These are phyloP conservation scores for Acrocephalus scirpaceus DNA, from an alignment of 2,797 vertebrate genomes.

Conservation along the genomic window DNA sequence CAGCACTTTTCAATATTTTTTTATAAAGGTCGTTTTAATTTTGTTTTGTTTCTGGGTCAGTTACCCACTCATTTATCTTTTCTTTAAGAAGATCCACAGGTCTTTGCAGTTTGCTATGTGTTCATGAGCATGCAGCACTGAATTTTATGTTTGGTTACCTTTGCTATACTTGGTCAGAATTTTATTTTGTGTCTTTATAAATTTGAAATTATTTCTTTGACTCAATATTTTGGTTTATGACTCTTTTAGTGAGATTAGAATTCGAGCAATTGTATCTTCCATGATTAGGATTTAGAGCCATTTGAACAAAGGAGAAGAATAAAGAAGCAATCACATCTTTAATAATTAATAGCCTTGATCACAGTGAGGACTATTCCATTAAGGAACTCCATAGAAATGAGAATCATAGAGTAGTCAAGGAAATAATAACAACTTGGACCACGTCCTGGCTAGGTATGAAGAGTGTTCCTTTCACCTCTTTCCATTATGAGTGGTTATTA, in stretches of 20 bases:
- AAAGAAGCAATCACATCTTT: not conserved
- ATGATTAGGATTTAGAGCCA: not conserved
- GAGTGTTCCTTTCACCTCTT: not conserved
- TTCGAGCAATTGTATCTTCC: not conserved
- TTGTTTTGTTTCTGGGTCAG: not conserved
- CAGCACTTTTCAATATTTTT: not conserved
- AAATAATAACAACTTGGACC: not conserved
- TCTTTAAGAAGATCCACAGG: not conserved
- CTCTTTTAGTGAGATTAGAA: not conserved
- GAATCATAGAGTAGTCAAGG: not conserved
- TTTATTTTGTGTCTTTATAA: not conserved
- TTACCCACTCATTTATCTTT: not conserved
- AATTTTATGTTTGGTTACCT: not conserved
- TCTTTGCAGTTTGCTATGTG: not conserved
- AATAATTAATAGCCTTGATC: not conserved
- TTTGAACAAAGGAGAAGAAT: not conserved
- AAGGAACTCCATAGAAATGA: not conserved
- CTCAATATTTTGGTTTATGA: not conserved
- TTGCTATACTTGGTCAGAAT: not conserved
- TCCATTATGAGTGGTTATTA: not conserved
- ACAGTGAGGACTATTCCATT: not conserved
- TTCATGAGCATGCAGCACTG: not conserved
- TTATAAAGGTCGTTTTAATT: not conserved
- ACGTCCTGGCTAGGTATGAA: not conserved
- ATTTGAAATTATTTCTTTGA: not conserved